phyloP scores from a whole-genome alignment of 1,140 invertebrate genomes.

The Psilanteris sp. region DNA sequence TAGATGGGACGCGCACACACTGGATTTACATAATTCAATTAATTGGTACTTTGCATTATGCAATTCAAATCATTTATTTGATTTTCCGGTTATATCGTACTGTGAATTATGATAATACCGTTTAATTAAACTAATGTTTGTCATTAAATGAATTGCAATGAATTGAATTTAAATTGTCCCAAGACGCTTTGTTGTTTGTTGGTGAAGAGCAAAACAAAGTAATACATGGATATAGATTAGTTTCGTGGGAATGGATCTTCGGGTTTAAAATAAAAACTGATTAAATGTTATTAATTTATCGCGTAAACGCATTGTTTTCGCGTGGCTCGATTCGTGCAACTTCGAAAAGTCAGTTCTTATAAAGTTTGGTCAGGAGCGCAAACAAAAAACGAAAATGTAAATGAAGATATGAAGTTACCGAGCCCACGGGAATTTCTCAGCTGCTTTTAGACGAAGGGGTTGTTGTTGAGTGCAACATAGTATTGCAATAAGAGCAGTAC shows the following conservation, averaged over 20 bases:
- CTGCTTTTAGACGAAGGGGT: constrained; percentile 45
- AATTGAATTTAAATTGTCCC: not conserved
- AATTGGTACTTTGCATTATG: constrained; percentile 22
- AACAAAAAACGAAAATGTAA: constrained; percentile 50
- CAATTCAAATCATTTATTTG: constrained; percentile 39
- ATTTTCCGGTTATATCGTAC: constrained; percentile 13
- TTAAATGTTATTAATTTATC: constrained; percentile 22
- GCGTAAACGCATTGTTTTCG: constrained; percentile 15
- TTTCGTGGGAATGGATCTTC: not conserved
- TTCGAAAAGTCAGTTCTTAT: constrained; percentile 38
- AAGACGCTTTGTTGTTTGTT: too few species aligned
- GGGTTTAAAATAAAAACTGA: not conserved
- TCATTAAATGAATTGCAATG: constrained; percentile 10
- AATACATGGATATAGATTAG: too few species aligned
- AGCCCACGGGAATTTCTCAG: constrained; percentile 56
- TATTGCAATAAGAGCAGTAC: constrained; percentile 50
- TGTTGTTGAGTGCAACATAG: constrained; percentile 50
- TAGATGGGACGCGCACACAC: constrained; percentile 10
- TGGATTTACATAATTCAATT: constrained; percentile 48
- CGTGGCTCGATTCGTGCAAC: constrained; percentile 1
- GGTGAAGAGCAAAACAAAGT: not conserved
- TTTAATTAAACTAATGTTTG: constrained; percentile 35
- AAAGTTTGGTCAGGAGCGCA: constrained; percentile 37
- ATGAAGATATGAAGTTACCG: constrained; percentile 60
- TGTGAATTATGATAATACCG: constrained; percentile 18